A percentile compares a stretch with the other conserved stretches of the same genome.
Conservation (phyloP, 2,797 vertebrate species). For the Karalla daura region DNA sequence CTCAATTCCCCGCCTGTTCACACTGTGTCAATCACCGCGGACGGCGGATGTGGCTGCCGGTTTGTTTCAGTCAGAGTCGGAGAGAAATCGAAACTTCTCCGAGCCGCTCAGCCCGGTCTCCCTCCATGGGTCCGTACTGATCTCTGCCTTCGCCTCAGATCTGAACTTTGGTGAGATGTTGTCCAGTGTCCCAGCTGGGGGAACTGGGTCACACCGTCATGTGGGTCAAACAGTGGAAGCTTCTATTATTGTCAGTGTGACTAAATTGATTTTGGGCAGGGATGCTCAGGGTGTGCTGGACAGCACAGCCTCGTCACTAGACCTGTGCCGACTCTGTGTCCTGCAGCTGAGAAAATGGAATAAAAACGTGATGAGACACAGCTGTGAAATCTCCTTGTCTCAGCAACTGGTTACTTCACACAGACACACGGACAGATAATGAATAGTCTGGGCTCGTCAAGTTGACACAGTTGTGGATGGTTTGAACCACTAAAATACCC, state of each 20-base stretch:
- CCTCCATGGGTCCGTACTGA: not conserved
- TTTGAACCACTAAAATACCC: not conserved
- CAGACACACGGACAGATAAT: not conserved
- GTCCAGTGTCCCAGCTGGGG: not conserved
- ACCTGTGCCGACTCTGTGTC: not conserved
- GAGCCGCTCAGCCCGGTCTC: not conserved
- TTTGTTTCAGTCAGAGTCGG: conserved; percentile 19
- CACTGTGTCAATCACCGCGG: conserved; percentile 17
- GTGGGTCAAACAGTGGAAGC: conserved; percentile 39
- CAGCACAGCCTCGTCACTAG: not conserved
- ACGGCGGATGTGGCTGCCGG: not conserved
- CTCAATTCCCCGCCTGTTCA: conserved; percentile 3
- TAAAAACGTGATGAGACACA: not conserved
- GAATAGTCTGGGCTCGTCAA: not conserved
- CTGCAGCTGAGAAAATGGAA: not conserved
- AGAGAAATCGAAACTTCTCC: not conserved
- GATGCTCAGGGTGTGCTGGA: not conserved
- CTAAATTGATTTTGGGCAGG: conserved; percentile 34
- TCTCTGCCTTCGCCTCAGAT: not conserved
- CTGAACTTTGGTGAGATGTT: conserved; percentile 15
- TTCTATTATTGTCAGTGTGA: conserved; percentile 28
- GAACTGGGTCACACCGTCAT: conserved; percentile 55
- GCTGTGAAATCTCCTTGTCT: not conserved
- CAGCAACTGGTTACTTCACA: not conserved
- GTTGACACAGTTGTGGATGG: not conserved